These are phyloP conservation scores for Platerodrilus igneus DNA, from an alignment of 2,888 invertebrate genomes.

Conservation along the genomic window DNA sequence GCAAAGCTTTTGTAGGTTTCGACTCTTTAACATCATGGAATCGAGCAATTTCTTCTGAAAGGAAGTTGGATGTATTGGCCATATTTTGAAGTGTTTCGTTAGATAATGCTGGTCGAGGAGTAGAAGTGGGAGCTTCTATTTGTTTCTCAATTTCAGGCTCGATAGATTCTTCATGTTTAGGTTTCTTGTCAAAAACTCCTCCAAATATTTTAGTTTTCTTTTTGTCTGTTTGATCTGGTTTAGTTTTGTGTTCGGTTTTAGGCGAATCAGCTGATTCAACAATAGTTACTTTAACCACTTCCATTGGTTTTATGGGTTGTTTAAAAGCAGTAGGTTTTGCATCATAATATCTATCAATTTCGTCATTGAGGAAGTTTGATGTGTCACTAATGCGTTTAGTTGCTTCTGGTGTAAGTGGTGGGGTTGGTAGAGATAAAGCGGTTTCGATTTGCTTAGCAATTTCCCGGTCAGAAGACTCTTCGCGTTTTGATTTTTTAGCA, in stretches of 20 bases:
- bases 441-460: constrained; percentile 3
- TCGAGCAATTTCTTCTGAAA: constrained; percentile 28
- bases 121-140: neutral
- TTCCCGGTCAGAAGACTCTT: constrained; percentile 4
- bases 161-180: constrained; percentile 24
- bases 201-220: constrained; percentile 20
- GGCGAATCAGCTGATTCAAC: constrained; percentile 1
- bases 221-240: constrained; percentile 9
- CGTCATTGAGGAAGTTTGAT: constrained; percentile 23
- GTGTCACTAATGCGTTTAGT: constrained; percentile 25
- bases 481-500: constrained; percentile 21
- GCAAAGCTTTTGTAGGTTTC: neutral
- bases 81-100: constrained; percentile 10
- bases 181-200: constrained; percentile 34
- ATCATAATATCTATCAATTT: constrained; percentile 9
- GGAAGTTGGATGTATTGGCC: constrained; percentile 20
- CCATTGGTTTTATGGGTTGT: constrained; percentile 3
- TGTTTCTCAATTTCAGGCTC: constrained; percentile 9
- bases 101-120: constrained; percentile 12
- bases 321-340: neutral
- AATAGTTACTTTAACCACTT: constrained; percentile 1
- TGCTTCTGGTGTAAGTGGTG: constrained; percentile 15
- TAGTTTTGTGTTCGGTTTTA: neutral
- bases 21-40: constrained; percentile 31
- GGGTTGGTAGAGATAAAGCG: constrained; percentile 3